phyloP scores from a whole-genome alignment of 2,113 vertebrate genomes.

The Cyphotilapia sp. region DNA sequence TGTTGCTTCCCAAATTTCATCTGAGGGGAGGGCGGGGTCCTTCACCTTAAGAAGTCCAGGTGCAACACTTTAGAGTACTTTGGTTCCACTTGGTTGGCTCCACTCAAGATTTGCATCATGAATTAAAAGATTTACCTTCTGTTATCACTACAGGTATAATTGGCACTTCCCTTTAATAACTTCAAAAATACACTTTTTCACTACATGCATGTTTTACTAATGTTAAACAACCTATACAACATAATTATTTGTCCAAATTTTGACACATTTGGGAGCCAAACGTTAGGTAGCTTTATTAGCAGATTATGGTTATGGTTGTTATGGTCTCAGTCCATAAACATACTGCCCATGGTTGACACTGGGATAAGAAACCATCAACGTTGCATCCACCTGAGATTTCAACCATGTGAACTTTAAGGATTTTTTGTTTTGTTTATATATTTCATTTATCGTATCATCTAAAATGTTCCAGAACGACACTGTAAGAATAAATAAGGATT shows the following conservation, averaged over 20 bases:
- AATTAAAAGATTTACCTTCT: not conserved
- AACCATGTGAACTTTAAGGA: not conserved
- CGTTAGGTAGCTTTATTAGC: not conserved
- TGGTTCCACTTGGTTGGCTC: not conserved
- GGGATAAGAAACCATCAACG: not conserved
- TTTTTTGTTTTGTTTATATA: not conserved
- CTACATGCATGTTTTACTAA: not conserved
- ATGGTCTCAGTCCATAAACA: not conserved
- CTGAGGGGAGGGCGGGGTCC: fast-evolving
- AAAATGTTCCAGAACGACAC: not conserved
- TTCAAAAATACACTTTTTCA: not conserved
- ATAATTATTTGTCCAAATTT: not conserved
- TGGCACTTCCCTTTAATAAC: not conserved
- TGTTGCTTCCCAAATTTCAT: not conserved
- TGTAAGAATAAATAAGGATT: not conserved
- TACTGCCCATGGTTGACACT: not conserved
- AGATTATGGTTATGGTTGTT: not conserved
- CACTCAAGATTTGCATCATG: not conserved
- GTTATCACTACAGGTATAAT: not conserved
- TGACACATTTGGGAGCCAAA: not conserved
- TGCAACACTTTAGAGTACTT: not conserved
- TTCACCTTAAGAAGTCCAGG: not conserved
- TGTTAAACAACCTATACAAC: not conserved
- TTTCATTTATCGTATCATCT: not conserved
- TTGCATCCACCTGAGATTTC: not conserved